phyloP scores from a whole-genome alignment of 1,140 invertebrate species.

The Adoxophyes honmai region DNA sequence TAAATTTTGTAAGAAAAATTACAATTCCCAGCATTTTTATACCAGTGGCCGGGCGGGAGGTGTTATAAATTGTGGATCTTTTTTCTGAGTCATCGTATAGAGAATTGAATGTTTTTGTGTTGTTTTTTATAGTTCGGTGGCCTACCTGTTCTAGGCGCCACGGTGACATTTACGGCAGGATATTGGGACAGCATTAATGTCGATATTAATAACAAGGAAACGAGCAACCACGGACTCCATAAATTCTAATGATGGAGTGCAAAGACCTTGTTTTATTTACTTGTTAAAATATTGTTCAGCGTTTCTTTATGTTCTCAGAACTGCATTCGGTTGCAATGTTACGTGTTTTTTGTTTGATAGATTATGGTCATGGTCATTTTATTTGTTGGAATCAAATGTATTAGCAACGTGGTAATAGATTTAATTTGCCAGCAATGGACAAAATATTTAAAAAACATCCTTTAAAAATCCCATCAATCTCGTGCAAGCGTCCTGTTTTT shows the following conservation, averaged over 20 bases:
- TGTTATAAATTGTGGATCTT: slow-evolving; percentile 70
- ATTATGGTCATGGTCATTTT: background rate
- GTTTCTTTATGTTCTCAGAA: slow-evolving; percentile 37
- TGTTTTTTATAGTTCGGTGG: slow-evolving; percentile 46
- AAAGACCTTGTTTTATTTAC: slow-evolving; percentile 37
- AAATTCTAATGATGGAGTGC: slow-evolving; percentile 57
- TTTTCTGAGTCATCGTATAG: slow-evolving; percentile 47
- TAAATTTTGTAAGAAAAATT: slow-evolving; percentile 75
- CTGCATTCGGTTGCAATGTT: background rate
- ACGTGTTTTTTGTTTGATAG: slow-evolving; percentile 8
- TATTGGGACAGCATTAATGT: slow-evolving; percentile 72
- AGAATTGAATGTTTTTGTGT: slow-evolving; percentile 59
- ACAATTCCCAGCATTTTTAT: slow-evolving; percentile 66
- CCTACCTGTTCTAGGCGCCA: slow-evolving; percentile 73
- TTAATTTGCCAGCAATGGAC: too few relatives aligned
- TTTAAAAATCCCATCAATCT: too few relatives aligned
- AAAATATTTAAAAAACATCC: too few relatives aligned
- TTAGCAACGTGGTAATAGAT: too few relatives aligned
- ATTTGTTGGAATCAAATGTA: background rate
- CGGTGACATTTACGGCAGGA: slow-evolving; percentile 70
- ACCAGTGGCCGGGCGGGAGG: slow-evolving; percentile 61
- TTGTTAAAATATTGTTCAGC: slow-evolving; percentile 59
- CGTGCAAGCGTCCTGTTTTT: too few relatives aligned
- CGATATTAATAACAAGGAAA: slow-evolving; percentile 70
- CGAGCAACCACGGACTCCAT: slow-evolving; percentile 48